Base-by-base conservation (phyloP, 1,140 invertebrate species). In the Pentalonia nigronervosa region DNA sequence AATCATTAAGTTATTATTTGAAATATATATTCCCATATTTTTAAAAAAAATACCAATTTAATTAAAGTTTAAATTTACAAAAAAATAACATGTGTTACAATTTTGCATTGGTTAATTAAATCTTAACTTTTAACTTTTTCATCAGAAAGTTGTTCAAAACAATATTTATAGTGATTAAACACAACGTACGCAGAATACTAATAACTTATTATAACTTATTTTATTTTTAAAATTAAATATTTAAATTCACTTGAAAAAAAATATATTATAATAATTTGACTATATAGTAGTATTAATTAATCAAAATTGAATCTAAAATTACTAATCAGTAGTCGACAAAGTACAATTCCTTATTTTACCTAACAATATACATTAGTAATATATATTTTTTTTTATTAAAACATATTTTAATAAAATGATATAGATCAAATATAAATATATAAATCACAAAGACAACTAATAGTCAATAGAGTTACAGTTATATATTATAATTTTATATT, bases 121-220 rank as follows among this genome's bases (percentile, higher is more conserved):
- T 76, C 60, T 76, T 76, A 76, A 76, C 30, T 67, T 67, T 67
- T 67, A 67, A 67, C 60, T 76, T 76, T 76, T 76, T 76, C n/a
- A 76, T 76, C n/a, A 34, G 6, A 76, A 34, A 76, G 14, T 34
- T 34, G 30, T 76, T 76, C 3, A 6, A 17, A 76, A 76, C 30
- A 76, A 76, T 76, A 76, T 76, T 76, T 76, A 76, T 76, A 76
- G 60, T n/a, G 30, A 76, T 76, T 76, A 76, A 76, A 76, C 60
- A 76, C 30, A 76, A 76, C 60, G n/a, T 76, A n/a, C 2, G 14
- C 60, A n/a, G 60, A 76, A 76, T 76, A 76, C n/a, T 76, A 76
- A 76, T 76, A 34, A 7, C 30, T 20, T n/a, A 17, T 20, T 76
- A 76, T 76, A 76, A n/a, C 11, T 76, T 76, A 17, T 76, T n/a